A percentile compares a stretch with the other conserved stretches of the same genome.
Conservation (phyloP, 2,888 invertebrate species). For the Fragum whitleyi region DNA sequence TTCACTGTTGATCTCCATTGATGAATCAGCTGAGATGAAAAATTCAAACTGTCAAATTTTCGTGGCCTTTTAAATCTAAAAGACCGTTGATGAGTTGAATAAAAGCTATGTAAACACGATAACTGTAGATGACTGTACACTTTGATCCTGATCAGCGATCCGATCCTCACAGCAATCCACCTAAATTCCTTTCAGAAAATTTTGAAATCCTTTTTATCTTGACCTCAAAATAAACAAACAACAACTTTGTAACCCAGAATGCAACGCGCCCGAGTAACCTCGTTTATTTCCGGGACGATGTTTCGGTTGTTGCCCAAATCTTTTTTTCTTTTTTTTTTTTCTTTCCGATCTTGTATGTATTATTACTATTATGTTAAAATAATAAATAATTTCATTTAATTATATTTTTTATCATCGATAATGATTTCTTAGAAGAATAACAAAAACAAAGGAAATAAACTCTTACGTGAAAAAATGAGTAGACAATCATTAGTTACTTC, state of each 20-base stretch:
- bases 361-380: too few species aligned
- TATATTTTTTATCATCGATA: too few species aligned
- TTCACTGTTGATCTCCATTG: slow-evolving; percentile 43
- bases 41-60: slow-evolving; percentile 41
- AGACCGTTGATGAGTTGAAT: not conserved
- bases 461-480: too few species aligned
- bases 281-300: not conserved
- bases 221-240: slow-evolving; percentile 26
- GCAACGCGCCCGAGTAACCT: not conserved
- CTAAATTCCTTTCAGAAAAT: not conserved
- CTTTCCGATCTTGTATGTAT: too few species aligned
- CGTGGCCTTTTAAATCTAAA: not conserved
- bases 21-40: slow-evolving; percentile 56
- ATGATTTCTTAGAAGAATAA: too few species aligned
- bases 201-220: slow-evolving; percentile 10
- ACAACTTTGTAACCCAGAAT: slow-evolving; percentile 13
- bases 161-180: not conserved
- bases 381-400: too few species aligned
- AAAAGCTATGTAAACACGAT: not conserved
- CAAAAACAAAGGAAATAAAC: too few species aligned
- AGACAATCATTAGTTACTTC: too few species aligned
- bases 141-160: not conserved
- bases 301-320: too few species aligned
- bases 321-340: too few species aligned
- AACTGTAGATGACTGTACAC: not conserved